Evolutionary conservation across 2,113 vertebrate genomes (phyloP), one percentile per base, ranked within the genome.

Genomic region (Cyphomyrus discorhynchus): DNA sequence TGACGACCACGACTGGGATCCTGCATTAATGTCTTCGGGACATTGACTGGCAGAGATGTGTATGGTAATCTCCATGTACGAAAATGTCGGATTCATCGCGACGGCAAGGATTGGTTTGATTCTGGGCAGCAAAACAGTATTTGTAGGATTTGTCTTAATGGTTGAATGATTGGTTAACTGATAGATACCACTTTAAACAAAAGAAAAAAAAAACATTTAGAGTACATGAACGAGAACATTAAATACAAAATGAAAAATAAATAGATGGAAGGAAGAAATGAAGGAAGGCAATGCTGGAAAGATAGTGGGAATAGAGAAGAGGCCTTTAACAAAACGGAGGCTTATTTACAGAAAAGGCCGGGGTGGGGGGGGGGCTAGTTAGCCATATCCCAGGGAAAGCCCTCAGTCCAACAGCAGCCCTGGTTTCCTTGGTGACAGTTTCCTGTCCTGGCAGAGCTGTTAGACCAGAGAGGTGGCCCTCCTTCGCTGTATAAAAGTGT

Each of bases 311-410:
- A 35, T 35, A 50, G 88, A 91, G 89, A 56, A 84, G 10, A 90
- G 90, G 90, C 88, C 9, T 92, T 88, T 91, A 92, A 89, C 95
- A 96, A 96, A 92, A 84, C 58, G 7, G n/a, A 56, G 58, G 58
- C 90, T 92, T 92, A 89, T 92, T 92, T 94, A 91, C 91, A 92
- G 17, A 86, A 50, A 90, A 82, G 21, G 13, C 62, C 2, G 9
- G n/a, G 24, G 24, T 10, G 53, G 77, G 50, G 50, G 50, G 49
- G 49, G 74, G 45, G 21, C 39, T 39, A 39, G 31, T 50, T 50
- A 15, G 86, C 89, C 91, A 90, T 88, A 86, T 89, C 88, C 84
- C 15, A 45, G 86, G 86, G 86, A 90, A 87, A 93, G 91, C 62
- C 74, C 13, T 45, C 77, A 82, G 15, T 56, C 42, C 39, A 7